Conservation (phyloP, 2,113 vertebrate genomes). For the Micromys minutus region DNA sequence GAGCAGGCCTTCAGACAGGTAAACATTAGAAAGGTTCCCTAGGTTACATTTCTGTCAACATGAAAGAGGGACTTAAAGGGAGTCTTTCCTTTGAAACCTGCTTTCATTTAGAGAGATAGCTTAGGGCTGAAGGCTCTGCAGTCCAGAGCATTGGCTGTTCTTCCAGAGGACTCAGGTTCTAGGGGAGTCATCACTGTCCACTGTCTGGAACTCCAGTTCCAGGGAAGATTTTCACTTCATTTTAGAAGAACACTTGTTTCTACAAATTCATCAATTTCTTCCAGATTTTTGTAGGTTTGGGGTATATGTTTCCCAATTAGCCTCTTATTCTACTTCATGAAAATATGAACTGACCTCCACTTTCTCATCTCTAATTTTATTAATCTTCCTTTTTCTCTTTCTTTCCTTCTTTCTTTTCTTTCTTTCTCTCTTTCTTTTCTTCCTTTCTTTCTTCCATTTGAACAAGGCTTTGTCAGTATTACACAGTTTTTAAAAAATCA, state of each 20-base stretch:
- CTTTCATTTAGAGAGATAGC: too few species aligned
- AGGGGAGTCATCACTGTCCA: neutral
- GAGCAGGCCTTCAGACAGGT: too few species aligned
- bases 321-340: neutral
- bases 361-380: neutral
- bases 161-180: neutral
- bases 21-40: too few species aligned
- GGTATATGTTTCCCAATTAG: neutral
- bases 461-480: neutral
- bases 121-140: neutral
- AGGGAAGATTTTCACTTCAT: neutral
- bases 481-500: neutral
- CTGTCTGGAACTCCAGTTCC: neutral
- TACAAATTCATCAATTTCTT: neutral
- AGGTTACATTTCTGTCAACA: too few species aligned
- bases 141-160: neutral
- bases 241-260: neutral
- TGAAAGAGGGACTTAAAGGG: too few species aligned
- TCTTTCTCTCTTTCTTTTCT: too few species aligned
- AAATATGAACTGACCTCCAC: neutral
- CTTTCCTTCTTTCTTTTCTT: too few species aligned
- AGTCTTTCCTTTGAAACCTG: too few species aligned
- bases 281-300: neutral
- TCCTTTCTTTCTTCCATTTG: neutral
- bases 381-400: neutral